Evolutionary conservation across 2,113 vertebrate species (phyloP), one percentile per base, ranked within the genome.

Genomic region (Bostrychus sinensis): DNA sequence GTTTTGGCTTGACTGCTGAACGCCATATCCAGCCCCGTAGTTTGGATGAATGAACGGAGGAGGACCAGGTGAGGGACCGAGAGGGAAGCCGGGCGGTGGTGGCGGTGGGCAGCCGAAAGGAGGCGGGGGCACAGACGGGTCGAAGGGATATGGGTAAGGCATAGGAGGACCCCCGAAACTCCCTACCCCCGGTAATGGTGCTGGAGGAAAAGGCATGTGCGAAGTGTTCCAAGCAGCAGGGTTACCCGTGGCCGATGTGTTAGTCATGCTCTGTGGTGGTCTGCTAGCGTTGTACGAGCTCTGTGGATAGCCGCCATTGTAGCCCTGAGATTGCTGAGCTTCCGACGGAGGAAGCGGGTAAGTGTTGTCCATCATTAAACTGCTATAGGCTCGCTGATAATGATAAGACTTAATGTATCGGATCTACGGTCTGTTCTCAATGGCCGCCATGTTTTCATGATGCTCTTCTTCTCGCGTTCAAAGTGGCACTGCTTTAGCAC

Each of bases 111-210:
- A 71, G 32, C 45, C 56, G 39, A 88, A 78, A 0, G 78, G 45
- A 7, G 87, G 91, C 3, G 88, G 89, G 0, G 84, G 86, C 34
- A 85, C 58, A 2, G 70, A 71, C 1, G 74, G 83, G 36, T 91
- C 79, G 17, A 89, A 92, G 0, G 48, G 69, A 41, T 66, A 87
- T 0, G 79, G 72, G 1, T 23, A 58, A 0, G 57, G 23, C 0
- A 75, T 59, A 1, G 0, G 32, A 14, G 75, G n/a, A 0, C 56
- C 39, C 1, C 54, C 28, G 11, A 63, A 78, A 3, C 66, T 32
- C 3, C 22, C 62, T 23, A 19, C 56, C 12, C 20, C 56, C 0
- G 61, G 50, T 14, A 23, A 1, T 8, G 59, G 38, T n/a, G 30
- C 1, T 8, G 59, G 48, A 0, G 55, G 7, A 3, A 42, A 45